These are phyloP conservation scores for Hirtodrosophila trivittata DNA, from an alignment of 2,888 invertebrate genomes.

Conservation along the genomic window DNA sequence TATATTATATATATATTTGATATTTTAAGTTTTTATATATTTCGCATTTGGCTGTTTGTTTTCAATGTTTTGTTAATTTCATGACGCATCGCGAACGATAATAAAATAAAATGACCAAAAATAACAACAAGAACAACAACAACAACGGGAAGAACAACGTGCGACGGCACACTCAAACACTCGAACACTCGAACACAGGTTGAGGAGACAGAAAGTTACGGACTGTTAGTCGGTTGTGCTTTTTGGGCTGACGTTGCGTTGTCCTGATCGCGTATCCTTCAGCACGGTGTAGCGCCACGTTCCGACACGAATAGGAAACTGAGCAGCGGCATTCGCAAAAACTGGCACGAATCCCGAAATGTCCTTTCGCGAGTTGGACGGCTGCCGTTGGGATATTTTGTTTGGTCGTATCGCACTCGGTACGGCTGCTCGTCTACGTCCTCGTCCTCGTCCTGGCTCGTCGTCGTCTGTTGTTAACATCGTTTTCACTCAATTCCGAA, in stretches of 20 bases:
- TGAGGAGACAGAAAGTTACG: slow-evolving; percentile 24
- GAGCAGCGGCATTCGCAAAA: slow-evolving; percentile 79
- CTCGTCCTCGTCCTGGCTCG: slow-evolving; percentile 11
- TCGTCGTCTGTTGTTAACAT: slow-evolving; percentile 15
- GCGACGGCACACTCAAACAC: slow-evolving; percentile 24
- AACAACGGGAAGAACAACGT: slow-evolving; percentile 13
- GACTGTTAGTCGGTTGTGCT: slow-evolving; percentile 42
- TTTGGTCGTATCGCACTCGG: neutral
- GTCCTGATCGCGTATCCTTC: slow-evolving; percentile 75
- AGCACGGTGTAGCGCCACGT: slow-evolving; percentile 83
- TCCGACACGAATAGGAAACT: slow-evolving; percentile 84
- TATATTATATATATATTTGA: slow-evolving; percentile 44
- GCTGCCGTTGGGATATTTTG: slow-evolving; percentile 56
- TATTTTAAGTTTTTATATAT: slow-evolving; percentile 14
- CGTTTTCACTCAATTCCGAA: slow-evolving; percentile 78
- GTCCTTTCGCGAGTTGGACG: slow-evolving; percentile 46
- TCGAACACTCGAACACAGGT: slow-evolving; percentile 33
- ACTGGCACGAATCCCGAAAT: slow-evolving; percentile 70
- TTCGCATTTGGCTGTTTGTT: slow-evolving; percentile 19
- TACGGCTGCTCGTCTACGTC: slow-evolving; percentile 17
- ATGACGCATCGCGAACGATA: slow-evolving; percentile 53
- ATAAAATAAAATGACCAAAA: slow-evolving; percentile 65
- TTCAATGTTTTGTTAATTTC: slow-evolving; percentile 14
- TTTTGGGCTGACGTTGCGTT: slow-evolving; percentile 23
- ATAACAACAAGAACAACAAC: slow-evolving; percentile 12